phyloP scores from a whole-genome alignment of 2,113 vertebrate genomes.

The Trichechus manatus region DNA sequence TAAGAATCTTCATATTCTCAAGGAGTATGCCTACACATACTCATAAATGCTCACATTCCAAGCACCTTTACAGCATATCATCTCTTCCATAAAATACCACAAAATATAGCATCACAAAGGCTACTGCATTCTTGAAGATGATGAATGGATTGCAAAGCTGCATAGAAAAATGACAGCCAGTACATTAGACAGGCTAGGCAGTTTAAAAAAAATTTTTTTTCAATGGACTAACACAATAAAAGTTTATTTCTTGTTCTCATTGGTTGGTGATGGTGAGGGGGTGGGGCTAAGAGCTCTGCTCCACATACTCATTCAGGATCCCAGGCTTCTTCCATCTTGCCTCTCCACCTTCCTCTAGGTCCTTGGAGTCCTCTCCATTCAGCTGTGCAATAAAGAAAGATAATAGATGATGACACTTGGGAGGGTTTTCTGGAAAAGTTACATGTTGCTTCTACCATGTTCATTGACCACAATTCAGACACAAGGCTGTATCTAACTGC shows the following conservation, averaged over 20 bases:
- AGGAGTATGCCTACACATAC: background rate
- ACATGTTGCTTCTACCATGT: no score
- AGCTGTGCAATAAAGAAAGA: background rate
- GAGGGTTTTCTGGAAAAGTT: background rate
- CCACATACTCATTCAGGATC: background rate
- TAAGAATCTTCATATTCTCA: background rate
- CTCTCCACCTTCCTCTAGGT: background rate
- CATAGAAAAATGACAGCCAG: background rate
- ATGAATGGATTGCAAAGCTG: background rate
- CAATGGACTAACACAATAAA: background rate
- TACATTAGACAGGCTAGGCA: background rate
- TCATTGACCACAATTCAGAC: background rate
- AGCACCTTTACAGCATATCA: background rate
- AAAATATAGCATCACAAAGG: background rate
- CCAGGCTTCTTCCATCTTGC: background rate
- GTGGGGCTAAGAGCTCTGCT: background rate
- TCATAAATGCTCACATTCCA: background rate
- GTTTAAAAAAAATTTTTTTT: background rate
- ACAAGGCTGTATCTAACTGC: background rate
- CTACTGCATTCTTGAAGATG: background rate
- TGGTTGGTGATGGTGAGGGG: background rate
- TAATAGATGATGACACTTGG: background rate
- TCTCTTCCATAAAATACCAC: background rate
- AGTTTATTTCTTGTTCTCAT: background rate
- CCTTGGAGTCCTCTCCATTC: background rate